These are phyloP conservation scores for Pteropus rufus DNA, from an alignment of 2,797 vertebrate species.

Conservation along the genomic window DNA sequence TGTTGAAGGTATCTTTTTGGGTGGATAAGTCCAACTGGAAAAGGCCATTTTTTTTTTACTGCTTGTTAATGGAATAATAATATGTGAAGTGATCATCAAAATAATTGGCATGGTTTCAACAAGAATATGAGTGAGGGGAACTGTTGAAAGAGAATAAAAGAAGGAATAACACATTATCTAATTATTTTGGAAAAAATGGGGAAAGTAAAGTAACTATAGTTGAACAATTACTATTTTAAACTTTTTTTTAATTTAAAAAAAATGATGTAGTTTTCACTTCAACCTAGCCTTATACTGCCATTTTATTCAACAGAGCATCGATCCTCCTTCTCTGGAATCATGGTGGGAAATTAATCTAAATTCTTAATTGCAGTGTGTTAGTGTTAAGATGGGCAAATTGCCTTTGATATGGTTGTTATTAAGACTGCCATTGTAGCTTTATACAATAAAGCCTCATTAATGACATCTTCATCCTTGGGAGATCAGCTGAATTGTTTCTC, in stretches of 20 bases:
- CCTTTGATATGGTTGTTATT: conserved; percentile 31
- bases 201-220: background rate
- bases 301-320: conserved; percentile 20
- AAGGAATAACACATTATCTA: background rate
- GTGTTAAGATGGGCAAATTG: conserved; percentile 51
- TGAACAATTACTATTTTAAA: conserved; percentile 46
- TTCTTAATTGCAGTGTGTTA: conserved; percentile 13
- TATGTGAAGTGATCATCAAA: background rate
- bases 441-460: conserved; percentile 38
- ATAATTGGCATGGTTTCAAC: conserved; percentile 9
- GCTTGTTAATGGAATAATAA: background rate
- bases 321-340: background rate
- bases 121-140: background rate
- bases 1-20: background rate
- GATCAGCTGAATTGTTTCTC: conserved; percentile 36
- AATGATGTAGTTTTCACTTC: background rate
- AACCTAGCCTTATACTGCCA: background rate
- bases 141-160: background rate
- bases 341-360: conserved; percentile 31
- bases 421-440: conserved; percentile 24
- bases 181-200: background rate
- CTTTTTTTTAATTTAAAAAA: background rate
- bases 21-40: background rate
- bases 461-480: background rate
- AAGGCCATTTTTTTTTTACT: background rate